phyloP scores from a whole-genome alignment of 2,888 invertebrate species.

The Tetropium fuscum region DNA sequence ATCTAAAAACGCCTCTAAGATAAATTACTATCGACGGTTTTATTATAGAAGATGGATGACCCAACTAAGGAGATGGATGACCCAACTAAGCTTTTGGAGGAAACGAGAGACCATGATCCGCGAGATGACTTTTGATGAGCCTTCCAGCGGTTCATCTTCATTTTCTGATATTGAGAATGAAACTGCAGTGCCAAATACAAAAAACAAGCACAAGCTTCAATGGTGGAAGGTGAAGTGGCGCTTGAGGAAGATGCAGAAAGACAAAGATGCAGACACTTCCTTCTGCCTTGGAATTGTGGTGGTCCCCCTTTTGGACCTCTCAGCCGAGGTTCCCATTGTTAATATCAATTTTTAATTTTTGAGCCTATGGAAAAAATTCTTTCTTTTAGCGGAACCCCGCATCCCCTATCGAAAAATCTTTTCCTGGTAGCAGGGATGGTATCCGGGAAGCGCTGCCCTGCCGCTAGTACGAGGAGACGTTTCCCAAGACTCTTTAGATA shows the following conservation, averaged over 20 bases:
- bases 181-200: neutral
- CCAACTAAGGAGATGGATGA: constrained; percentile 2
- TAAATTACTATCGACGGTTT: constrained; percentile 5
- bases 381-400: too few relatives aligned
- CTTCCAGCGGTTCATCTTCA: neutral
- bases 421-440: too few relatives aligned
- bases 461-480: too few relatives aligned
- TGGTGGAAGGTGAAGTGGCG: constrained; percentile 6
- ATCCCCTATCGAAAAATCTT: too few relatives aligned
- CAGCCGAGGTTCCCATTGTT: too few relatives aligned
- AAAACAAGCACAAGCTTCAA: neutral
- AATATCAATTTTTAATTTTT: too few relatives aligned
- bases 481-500: too few relatives aligned
- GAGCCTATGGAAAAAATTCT: too few relatives aligned
- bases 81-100: neutral
- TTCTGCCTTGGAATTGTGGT: too few relatives aligned
- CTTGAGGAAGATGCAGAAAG: too few relatives aligned
- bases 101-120: constrained; percentile 4
- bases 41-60: neutral
- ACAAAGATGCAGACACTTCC: constrained; percentile 7
- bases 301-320: too few relatives aligned
- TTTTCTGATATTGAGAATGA: neutral
- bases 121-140: constrained; percentile 7
- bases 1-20: constrained; percentile 7
- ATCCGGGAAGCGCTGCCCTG: too few relatives aligned